phyloP scores from a whole-genome alignment of 2,888 invertebrate genomes.

The Colostygia pectinataria region DNA sequence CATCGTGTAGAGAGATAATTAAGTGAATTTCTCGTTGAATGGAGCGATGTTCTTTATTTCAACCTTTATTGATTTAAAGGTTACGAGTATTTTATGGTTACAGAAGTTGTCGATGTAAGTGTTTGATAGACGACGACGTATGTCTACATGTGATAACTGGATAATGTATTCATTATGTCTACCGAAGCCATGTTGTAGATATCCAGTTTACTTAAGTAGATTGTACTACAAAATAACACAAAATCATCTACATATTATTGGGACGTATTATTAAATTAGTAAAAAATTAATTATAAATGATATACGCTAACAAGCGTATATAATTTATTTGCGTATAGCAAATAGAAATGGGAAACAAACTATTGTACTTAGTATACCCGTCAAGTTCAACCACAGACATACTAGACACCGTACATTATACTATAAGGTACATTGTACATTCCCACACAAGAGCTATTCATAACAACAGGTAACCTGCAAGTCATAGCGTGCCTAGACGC shows the following conservation, averaged over 20 bases:
- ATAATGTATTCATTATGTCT: constrained; percentile 12
- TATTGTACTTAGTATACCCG: no score
- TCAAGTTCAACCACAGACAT: not conserved
- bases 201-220: no score
- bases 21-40: constrained; percentile 44
- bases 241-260: no score
- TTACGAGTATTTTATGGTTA: constrained; percentile 17
- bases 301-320: no score
- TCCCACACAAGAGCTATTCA: constrained; percentile 50
- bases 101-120: constrained; percentile 16
- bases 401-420: constrained; percentile 3
- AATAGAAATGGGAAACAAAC: no score
- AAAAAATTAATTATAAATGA: no score
- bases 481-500: constrained; percentile 59
- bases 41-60: constrained; percentile 31
- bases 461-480: constrained; percentile 34
- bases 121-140: constrained; percentile 15
- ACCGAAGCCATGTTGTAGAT: no score
- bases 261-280: no score
- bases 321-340: no score
- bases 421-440: constrained; percentile 27
- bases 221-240: no score
- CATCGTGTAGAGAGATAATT: constrained; percentile 49
- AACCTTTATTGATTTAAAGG: constrained; percentile 26
- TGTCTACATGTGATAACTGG: constrained; percentile 11